These are phyloP conservation scores for Celastrina argiolus DNA, from an alignment of 2,888 invertebrate genomes.

Conservation along the genomic window DNA sequence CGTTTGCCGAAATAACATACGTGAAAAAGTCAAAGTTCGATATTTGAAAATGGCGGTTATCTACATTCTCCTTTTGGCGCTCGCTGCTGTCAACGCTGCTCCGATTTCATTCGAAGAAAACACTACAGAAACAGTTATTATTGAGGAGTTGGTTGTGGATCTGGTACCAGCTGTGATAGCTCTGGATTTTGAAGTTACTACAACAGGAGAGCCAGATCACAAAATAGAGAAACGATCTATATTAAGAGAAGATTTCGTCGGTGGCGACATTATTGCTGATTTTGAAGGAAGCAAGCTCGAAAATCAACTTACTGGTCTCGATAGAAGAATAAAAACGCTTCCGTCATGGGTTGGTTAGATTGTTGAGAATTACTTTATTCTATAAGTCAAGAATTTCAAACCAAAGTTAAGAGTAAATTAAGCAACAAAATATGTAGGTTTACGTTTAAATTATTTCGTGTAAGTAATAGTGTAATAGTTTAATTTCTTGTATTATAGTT, in stretches of 20 bases:
- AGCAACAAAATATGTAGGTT: background rate
- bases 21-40: background rate
- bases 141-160: constrained; percentile 51
- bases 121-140: constrained; percentile 42
- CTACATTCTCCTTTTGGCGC: constrained; percentile 39
- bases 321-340: constrained; percentile 65
- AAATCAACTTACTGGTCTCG: constrained; percentile 49
- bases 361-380: background rate
- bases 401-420: constrained; percentile 23
- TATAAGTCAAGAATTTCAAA: background rate
- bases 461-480: background rate
- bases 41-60: constrained; percentile 27
- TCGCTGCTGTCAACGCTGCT: constrained; percentile 40
- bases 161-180: constrained; percentile 50
- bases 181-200: constrained; percentile 37
- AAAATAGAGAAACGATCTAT: constrained; percentile 57
- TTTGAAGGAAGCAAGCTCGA: constrained; percentile 54
- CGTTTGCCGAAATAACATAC: constrained; percentile 22
- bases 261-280: constrained; percentile 57
- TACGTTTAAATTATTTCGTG: background rate
- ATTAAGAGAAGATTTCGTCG: constrained; percentile 55
- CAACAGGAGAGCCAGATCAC: constrained; percentile 44
- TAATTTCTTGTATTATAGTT: background rate
- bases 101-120: constrained; percentile 47
- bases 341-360: constrained; percentile 64